Conservation (phyloP, 1,140 invertebrate genomes). For the Cotesia glomerata region DNA sequence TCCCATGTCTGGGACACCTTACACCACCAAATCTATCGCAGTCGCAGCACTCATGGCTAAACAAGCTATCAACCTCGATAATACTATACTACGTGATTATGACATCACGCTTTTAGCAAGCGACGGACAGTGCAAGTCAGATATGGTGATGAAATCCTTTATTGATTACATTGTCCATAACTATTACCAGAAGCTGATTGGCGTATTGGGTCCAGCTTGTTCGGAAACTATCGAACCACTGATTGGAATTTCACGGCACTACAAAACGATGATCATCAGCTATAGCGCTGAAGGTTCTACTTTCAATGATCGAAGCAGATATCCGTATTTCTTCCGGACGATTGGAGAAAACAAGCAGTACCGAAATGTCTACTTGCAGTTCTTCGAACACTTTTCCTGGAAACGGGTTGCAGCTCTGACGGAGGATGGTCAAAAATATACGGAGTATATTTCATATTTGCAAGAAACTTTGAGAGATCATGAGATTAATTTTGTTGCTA, state of each 20-base stretch:
- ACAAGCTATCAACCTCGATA: constrained; percentile 71
- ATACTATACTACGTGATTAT: constrained; percentile 69
- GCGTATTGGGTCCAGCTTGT: constrained; percentile 84
- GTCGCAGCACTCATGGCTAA: constrained; percentile 72
- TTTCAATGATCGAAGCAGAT: constrained; percentile 73
- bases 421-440: constrained; percentile 81
- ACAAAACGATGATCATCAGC: constrained; percentile 78
- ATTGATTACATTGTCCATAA: constrained; percentile 74
- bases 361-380: constrained; percentile 72
- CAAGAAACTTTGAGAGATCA: constrained; percentile 70
- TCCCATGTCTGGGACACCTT: constrained; percentile 68
- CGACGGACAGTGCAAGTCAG: constrained; percentile 77
- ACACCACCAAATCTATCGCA: constrained; percentile 69
- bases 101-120: constrained; percentile 66
- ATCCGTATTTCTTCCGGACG: constrained; percentile 85
- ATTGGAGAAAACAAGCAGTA: constrained; percentile 83
- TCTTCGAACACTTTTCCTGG: constrained; percentile 75
- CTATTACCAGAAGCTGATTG: constrained; percentile 67
- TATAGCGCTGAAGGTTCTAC: constrained; percentile 81
- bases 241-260: constrained; percentile 80
- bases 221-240: constrained; percentile 84
- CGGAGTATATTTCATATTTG: constrained; percentile 78
- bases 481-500: constrained; percentile 72
- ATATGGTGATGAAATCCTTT: constrained; percentile 80
- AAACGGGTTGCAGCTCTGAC: constrained; percentile 75